Conservation (phyloP, 2,113 vertebrate genomes). For the Grus americana region DNA sequence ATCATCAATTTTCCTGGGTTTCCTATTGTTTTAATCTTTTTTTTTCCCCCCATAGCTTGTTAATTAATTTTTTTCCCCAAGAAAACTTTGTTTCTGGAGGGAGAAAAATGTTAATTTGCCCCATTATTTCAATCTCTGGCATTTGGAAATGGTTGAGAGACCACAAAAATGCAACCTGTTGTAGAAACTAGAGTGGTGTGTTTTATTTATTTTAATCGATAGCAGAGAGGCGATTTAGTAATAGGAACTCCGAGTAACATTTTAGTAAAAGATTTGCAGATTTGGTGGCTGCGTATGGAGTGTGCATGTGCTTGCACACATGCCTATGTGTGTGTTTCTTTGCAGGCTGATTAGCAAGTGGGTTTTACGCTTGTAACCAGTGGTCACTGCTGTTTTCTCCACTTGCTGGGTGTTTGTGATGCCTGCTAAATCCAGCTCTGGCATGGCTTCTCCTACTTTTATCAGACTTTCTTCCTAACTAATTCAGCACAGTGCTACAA, state of each 20-base stretch:
- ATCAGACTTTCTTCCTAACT: slow-evolving; percentile 1
- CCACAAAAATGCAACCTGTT: slow-evolving; percentile 75
- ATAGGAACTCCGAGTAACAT: not conserved
- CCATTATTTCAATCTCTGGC: slow-evolving; percentile 63
- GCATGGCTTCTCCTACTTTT: slow-evolving; percentile 18
- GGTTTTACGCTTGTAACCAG: not conserved
- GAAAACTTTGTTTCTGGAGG: slow-evolving; percentile 41
- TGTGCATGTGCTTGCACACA: slow-evolving; percentile 24
- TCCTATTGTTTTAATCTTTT: slow-evolving; percentile 3
- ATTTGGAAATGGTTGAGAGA: slow-evolving; percentile 69
- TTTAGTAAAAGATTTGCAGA: slow-evolving; percentile 8
- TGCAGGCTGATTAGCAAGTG: slow-evolving; percentile 43
- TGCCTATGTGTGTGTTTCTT: not conserved
- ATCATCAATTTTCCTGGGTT: slow-evolving; percentile 31
- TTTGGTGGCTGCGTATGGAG: not conserved
- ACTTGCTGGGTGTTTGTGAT: not conserved
- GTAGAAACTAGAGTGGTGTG: slow-evolving; percentile 31
- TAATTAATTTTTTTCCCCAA: slow-evolving; percentile 11
- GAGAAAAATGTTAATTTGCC: slow-evolving; percentile 36
- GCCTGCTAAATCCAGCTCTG: not conserved
- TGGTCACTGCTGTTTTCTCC: not conserved
- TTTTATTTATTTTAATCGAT: slow-evolving; percentile 55
- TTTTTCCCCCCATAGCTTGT: not conserved
- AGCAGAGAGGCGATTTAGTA: slow-evolving; percentile 52
- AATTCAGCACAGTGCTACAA: not conserved